phyloP scores from a whole-genome alignment of 2,888 invertebrate genomes.

The Allolobophora icterica region DNA sequence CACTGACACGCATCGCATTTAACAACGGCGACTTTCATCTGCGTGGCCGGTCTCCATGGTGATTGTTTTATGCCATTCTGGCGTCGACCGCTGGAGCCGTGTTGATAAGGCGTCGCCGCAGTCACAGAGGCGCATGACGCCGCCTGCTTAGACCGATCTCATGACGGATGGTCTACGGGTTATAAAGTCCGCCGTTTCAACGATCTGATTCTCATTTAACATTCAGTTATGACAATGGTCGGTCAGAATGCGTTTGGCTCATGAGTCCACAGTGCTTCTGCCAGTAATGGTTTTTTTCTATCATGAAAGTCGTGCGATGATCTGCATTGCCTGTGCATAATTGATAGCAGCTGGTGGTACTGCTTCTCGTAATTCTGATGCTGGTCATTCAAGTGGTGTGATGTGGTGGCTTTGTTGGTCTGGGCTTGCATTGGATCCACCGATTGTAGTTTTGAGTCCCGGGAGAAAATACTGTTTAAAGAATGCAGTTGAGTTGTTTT shows the following conservation, averaged over 20 bases:
- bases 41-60: conserved; percentile 12
- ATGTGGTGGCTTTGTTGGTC: neutral
- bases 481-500: neutral
- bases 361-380: neutral
- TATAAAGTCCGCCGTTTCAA: conserved; percentile 9
- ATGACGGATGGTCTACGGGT: neutral
- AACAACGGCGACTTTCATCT: neutral
- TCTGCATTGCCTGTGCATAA: conserved; percentile 17
- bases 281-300: conserved; percentile 2
- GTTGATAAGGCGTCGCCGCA: conserved; percentile 20
- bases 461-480: neutral
- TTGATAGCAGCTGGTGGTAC: neutral
- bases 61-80: conserved; percentile 22
- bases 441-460: neutral
- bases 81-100: neutral
- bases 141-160: neutral
- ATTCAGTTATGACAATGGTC: neutral
- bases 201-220: conserved; percentile 17
- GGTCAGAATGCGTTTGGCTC: neutral
- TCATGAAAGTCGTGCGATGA: conserved; percentile 5
- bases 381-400: neutral
- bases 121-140: neutral
- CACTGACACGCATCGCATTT: conserved; percentile 3
- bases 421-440: too few relatives aligned
- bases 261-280: neutral